Conservation (phyloP, 2,888 invertebrate species). For the Mayetiola destructor region DNA sequence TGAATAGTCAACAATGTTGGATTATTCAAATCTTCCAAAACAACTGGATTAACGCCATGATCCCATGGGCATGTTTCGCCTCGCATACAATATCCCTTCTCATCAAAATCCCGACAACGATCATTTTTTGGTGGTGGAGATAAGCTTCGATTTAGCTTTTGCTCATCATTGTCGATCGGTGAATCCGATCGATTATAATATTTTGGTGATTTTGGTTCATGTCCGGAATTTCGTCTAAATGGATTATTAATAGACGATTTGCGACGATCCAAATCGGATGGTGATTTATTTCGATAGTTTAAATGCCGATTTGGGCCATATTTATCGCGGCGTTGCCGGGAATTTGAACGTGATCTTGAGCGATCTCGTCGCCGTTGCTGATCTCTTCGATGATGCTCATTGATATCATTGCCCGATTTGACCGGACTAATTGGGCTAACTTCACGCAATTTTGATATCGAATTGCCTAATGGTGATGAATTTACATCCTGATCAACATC, state of each 20-base stretch:
- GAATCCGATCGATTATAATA: constrained; percentile 18
- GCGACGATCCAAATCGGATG: constrained; percentile 28
- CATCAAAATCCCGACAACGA: constrained; percentile 35
- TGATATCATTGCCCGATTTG: background rate
- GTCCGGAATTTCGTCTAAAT: constrained; percentile 4
- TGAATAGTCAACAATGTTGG: constrained; percentile 26
- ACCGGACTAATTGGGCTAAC: background rate
- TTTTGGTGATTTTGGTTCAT: constrained; percentile 5
- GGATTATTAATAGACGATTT: constrained; percentile 19
- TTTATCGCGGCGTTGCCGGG: constrained; percentile 31
- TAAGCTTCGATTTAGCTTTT: constrained; percentile 35
- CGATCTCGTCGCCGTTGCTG: background rate
- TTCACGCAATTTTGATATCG: constrained; percentile 7
- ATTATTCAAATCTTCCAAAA: constrained; percentile 68
- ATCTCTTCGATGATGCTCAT: constrained; percentile 3
- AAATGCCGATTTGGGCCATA: constrained; percentile 39
- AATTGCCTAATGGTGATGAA: background rate
- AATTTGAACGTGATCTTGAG: background rate
- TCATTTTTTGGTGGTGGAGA: constrained; percentile 5
- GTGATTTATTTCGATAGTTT: constrained; percentile 35
- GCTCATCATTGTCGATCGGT: constrained; percentile 19
- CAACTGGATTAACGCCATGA: constrained; percentile 92
- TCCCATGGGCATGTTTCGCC: constrained; percentile 95
- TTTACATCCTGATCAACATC: background rate
- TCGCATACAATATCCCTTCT: constrained; percentile 89